A percentile compares a stretch with the other conserved stretches of the same genome.
Evolutionary conservation across 2,888 invertebrate genomes (phyloP).

Genomic region (Pammene fasciana): DNA sequence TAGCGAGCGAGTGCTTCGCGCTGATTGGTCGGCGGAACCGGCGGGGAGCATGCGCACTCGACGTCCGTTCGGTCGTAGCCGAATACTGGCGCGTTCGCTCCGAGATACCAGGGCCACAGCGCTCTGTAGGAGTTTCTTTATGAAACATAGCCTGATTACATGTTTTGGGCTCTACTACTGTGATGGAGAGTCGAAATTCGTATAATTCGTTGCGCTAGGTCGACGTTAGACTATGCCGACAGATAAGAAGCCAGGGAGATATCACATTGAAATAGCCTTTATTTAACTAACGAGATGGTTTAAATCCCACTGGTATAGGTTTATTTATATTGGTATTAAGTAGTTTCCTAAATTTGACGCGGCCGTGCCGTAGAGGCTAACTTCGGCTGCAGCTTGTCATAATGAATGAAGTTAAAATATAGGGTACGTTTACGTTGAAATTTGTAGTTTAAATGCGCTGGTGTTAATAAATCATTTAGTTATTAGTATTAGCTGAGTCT

Average conservation of each 20-base stretch:
- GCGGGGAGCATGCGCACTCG: slow-evolving; percentile 81
- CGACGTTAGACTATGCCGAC: slow-evolving; percentile 67
- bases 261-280: slow-evolving; percentile 55
- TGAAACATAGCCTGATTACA: slow-evolving; percentile 37
- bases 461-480: background rate
- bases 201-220: slow-evolving; percentile 46
- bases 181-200: slow-evolving; percentile 48
- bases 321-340: slow-evolving; percentile 60
- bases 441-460: slow-evolving; percentile 4
- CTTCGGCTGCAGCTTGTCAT: slow-evolving; percentile 51
- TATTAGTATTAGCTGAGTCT: background rate
- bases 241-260: slow-evolving; percentile 63
- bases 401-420: slow-evolving; percentile 45
- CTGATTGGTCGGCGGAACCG: slow-evolving; percentile 73
- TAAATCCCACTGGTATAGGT: slow-evolving; percentile 43
- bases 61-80: slow-evolving; percentile 72
- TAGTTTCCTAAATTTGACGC: slow-evolving; percentile 76
- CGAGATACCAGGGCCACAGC: slow-evolving; percentile 81
- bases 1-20: slow-evolving; percentile 60
- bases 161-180: slow-evolving; percentile 49
- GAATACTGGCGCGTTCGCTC: slow-evolving; percentile 82
- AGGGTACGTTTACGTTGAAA: slow-evolving; percentile 21
- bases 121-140: slow-evolving; percentile 74
- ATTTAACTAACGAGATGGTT: slow-evolving; percentile 43
- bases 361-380: slow-evolving; percentile 61